Percentiles rank a stretch among this genome's conserved stretches.
These are phyloP conservation scores for Pseudococcus jackbeardsleyi DNA, from an alignment of 2,888 invertebrate genomes.

Conservation along the genomic window DNA sequence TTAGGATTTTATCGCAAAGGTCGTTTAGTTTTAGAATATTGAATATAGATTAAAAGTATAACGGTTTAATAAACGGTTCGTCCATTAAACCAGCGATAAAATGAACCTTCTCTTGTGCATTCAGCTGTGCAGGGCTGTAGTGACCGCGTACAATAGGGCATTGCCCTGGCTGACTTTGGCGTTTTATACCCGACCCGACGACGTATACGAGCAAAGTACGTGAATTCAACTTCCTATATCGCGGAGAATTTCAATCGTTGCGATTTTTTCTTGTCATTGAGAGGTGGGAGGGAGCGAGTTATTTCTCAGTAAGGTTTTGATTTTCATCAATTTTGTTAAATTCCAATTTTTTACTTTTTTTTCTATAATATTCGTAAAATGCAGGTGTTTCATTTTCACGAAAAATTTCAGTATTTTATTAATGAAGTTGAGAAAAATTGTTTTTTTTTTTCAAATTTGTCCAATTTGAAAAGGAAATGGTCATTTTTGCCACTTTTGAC, in stretches of 20 bases:
- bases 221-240: not conserved
- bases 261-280: too few relatives aligned
- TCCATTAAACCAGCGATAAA: not conserved
- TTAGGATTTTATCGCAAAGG: slow-evolving; percentile 55
- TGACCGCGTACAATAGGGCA: not conserved
- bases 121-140: slow-evolving; percentile 17
- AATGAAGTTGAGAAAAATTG: too few relatives aligned
- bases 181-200: not conserved
- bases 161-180: not conserved
- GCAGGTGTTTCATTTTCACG: too few relatives aligned
- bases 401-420: too few relatives aligned
- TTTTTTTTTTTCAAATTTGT: too few relatives aligned
- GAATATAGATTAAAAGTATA: slow-evolving; percentile 50
- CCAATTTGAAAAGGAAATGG: too few relatives aligned
- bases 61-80: slow-evolving; percentile 1
- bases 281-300: too few relatives aligned
- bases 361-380: too few relatives aligned
- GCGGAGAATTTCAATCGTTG: not conserved
- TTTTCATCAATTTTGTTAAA: too few relatives aligned
- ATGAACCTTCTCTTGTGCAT: not conserved
- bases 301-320: too few relatives aligned
- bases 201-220: not conserved
- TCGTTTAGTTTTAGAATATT: slow-evolving; percentile 43
- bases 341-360: too few relatives aligned
- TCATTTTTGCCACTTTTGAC: too few relatives aligned